Percentiles rank a stretch among this genome's conserved stretches.
Conservation (phyloP, 2,113 vertebrate genomes). For the Sterrhoptilus dennistouni region DNA sequence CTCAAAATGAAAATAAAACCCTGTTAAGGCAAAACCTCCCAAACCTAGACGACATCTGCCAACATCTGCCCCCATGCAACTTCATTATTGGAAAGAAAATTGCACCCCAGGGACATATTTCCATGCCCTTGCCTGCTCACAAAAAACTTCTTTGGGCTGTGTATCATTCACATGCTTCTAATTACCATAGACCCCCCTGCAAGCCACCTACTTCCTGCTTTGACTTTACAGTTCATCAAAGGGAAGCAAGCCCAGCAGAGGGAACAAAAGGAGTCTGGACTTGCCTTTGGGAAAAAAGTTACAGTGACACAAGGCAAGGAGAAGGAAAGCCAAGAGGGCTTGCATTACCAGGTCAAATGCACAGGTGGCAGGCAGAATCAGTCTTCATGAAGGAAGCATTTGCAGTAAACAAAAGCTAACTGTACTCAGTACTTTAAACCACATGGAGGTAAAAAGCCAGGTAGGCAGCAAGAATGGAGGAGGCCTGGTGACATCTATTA, state of each 20-base stretch:
- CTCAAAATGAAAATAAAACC: not conserved
- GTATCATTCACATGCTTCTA: not conserved
- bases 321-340: not conserved
- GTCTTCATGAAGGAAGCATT: not conserved
- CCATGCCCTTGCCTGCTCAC: not conserved
- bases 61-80: not conserved
- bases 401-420: not conserved
- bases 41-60: not conserved
- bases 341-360: accelerated
- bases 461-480: not conserved
- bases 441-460: not conserved
- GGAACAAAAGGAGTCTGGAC: not conserved
- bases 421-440: not conserved
- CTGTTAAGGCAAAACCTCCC: not conserved
- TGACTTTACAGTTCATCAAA: not conserved
- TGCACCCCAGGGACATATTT: accelerated
- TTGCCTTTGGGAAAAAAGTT: not conserved
- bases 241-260: not conserved
- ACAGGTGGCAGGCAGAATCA: not conserved
- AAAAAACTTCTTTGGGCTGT: not conserved
- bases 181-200: not conserved
- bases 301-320: not conserved
- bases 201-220: not conserved
- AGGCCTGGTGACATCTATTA: not conserved
- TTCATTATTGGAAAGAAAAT: not conserved